A percentile compares a stretch with the other conserved stretches of the same genome.
phyloP scores from a whole-genome alignment of 2,888 invertebrate genomes.

The Chironomus riparius region DNA sequence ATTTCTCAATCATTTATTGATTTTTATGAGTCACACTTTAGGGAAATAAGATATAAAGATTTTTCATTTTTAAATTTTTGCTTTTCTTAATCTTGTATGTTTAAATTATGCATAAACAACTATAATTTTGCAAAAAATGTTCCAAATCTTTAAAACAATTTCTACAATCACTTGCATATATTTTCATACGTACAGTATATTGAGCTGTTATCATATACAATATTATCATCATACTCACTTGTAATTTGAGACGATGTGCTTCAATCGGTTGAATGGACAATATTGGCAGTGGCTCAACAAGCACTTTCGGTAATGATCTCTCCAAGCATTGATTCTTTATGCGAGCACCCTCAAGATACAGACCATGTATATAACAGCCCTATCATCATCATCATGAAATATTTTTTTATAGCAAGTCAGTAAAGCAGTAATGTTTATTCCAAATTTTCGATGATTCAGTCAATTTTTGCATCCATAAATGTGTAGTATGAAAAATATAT shows the following conservation, averaged over 20 bases:
- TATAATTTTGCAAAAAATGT: no score
- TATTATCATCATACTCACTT: slow-evolving; percentile 46
- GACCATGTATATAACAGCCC: slow-evolving; percentile 71
- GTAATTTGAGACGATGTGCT: slow-evolving; percentile 68
- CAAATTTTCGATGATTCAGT: background rate
- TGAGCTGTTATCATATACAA: background rate
- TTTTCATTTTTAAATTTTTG: no score
- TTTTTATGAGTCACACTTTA: no score
- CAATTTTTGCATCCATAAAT: background rate
- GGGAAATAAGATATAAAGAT: no score
- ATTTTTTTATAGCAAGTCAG: background rate
- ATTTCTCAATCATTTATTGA: no score
- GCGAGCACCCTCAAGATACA: slow-evolving; percentile 80
- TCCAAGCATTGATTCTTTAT: slow-evolving; percentile 56
- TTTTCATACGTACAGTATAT: background rate
- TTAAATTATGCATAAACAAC: no score
- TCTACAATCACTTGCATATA: no score
- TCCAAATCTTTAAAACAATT: no score
- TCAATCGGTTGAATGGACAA: slow-evolving; percentile 80
- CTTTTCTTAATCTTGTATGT: no score
- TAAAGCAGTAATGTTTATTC: no score
- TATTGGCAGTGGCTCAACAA: slow-evolving; percentile 78
- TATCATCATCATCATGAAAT: slow-evolving; percentile 34
- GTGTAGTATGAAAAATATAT: slow-evolving; percentile 8
- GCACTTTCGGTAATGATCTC: slow-evolving; percentile 69